phyloP scores from a whole-genome alignment of 2,888 invertebrate genomes.

The Pharmacophagus antenor region DNA sequence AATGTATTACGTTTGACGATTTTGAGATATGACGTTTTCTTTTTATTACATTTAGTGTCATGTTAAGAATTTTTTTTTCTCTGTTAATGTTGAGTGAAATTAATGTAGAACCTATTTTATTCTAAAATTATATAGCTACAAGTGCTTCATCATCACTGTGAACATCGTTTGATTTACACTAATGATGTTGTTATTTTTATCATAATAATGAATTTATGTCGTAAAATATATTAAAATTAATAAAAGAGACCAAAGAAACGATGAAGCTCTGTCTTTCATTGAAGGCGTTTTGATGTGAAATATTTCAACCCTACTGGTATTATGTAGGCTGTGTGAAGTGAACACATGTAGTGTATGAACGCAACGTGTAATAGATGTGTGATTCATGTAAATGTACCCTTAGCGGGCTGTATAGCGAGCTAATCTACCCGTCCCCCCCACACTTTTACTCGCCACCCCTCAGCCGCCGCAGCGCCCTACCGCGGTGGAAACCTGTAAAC shows the following conservation, averaged over 20 bases:
- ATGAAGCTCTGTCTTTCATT: conserved; percentile 35
- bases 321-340: conserved; percentile 69
- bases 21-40: background rate
- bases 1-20: background rate
- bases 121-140: too few species aligned
- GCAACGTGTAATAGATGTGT: conserved; percentile 69
- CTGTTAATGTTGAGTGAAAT: too few species aligned
- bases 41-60: too few species aligned
- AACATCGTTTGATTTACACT: too few species aligned
- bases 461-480: conserved; percentile 51
- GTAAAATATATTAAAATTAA: too few species aligned
- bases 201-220: too few species aligned
- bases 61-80: too few species aligned
- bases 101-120: too few species aligned
- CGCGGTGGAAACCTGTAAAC: conserved; percentile 78
- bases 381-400: conserved; percentile 78
- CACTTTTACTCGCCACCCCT: too few species aligned
- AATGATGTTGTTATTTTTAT: too few species aligned
- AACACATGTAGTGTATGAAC: conserved; percentile 69
- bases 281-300: conserved; percentile 49
- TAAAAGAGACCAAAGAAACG: background rate
- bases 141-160: too few species aligned
- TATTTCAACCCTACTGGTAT: conserved; percentile 61
- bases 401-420: conserved; percentile 71
- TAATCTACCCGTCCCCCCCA: too few species aligned